A percentile compares a stretch with the other conserved stretches of the same genome.
Conservation (phyloP, 1,140 invertebrate genomes). For the Philotrypesis tridentata region DNA sequence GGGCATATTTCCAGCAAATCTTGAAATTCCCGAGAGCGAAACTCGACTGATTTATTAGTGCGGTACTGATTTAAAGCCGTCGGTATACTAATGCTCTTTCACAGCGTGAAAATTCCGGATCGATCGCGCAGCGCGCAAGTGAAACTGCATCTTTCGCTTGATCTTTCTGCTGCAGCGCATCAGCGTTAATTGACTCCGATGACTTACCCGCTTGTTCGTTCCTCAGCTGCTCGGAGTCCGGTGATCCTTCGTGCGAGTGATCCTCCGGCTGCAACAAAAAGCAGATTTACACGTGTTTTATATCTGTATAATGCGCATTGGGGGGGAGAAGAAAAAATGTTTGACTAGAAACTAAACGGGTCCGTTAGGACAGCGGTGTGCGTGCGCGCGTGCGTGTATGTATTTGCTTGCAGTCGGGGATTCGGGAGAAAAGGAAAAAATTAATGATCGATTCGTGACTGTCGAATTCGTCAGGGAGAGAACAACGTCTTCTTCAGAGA, state of each 20-base stretch:
- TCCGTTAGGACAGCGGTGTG: not conserved
- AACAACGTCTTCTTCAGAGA: not conserved
- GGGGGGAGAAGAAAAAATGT: not conserved
- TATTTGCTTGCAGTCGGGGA: not conserved
- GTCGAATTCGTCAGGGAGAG: not conserved
- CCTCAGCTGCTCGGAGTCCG: not conserved
- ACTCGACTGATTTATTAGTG: constrained; percentile 50
- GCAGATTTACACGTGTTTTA: constrained; percentile 5
- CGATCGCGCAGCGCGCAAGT: not conserved
- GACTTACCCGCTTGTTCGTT: constrained; percentile 39
- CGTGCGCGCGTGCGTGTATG: not conserved
- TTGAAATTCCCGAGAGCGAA: constrained; percentile 47
- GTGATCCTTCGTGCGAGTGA: not conserved
- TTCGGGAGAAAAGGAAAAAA: not conserved
- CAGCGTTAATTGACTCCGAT: constrained; percentile 50
- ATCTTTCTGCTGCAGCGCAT: constrained; percentile 7
- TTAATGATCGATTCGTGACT: not conserved
- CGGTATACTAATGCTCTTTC: not conserved
- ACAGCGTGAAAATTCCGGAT: not conserved
- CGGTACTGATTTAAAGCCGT: too few species aligned
- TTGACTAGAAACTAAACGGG: not conserved
- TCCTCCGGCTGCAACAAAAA: constrained; percentile 32
- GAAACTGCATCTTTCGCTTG: constrained; percentile 5
- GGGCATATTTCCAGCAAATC: constrained; percentile 21
- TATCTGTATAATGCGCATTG: too few species aligned